These are phyloP conservation scores for Tragelaphus buxtoni DNA, from an alignment of 2,113 vertebrate species.

Conservation along the genomic window DNA sequence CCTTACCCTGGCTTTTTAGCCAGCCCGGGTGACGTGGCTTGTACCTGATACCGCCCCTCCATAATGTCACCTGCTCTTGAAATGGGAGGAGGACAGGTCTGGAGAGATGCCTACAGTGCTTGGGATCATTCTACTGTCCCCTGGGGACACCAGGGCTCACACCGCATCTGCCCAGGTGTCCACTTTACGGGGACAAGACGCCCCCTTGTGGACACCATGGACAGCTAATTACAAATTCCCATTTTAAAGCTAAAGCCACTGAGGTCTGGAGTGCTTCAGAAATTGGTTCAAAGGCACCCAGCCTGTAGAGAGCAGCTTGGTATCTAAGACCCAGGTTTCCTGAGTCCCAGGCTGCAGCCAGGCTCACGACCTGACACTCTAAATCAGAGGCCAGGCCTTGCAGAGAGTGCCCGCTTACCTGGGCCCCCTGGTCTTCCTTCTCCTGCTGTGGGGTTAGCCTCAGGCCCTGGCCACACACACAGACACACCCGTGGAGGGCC, in stretches of 20 bases:
- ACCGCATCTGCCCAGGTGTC: not conserved
- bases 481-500: not conserved
- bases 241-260: not conserved
- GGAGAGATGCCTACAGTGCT: not conserved
- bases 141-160: not conserved
- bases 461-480: too few relatives aligned
- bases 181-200: not conserved
- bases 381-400: too few relatives aligned
- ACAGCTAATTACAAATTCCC: not conserved
- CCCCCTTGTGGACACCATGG: slow-evolving; percentile 45
- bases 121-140: not conserved
- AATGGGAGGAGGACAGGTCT: not conserved
- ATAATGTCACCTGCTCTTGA: too few relatives aligned
- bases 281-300: not conserved
- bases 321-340: not conserved
- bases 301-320: not conserved
- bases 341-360: too few relatives aligned
- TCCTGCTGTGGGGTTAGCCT: not conserved
- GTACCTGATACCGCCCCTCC: too few relatives aligned
- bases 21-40: not conserved
- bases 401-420: too few relatives aligned
- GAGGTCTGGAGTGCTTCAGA: not conserved
- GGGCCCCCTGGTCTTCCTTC: not conserved
- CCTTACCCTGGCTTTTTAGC: not conserved
- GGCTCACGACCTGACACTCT: not conserved